Percentiles rank a stretch among this genome's conserved stretches.
Evolutionary conservation across 1,140 invertebrate species (phyloP).

Genomic region (Tetragonula clypearis): DNA sequence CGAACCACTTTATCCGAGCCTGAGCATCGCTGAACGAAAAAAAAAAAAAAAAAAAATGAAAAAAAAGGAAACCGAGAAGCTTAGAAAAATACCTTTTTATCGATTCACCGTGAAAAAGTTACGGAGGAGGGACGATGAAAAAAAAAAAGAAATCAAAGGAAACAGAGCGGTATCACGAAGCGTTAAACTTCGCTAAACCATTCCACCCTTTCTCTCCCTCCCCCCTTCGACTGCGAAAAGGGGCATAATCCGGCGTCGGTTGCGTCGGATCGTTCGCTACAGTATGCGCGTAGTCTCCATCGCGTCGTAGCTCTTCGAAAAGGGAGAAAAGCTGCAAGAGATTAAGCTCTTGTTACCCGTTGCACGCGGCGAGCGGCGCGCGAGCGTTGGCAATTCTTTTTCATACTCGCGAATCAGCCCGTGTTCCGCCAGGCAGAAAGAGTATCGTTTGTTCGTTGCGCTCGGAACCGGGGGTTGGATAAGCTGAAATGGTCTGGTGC

Average conservation of each 20-base stretch:
- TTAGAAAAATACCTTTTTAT: background rate
- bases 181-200: slow-evolving; percentile 13
- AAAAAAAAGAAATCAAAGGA: background rate
- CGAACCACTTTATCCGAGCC: background rate
- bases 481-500: slow-evolving; percentile 47
- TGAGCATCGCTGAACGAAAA: background rate
- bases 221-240: slow-evolving; percentile 23
- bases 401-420: slow-evolving; percentile 37
- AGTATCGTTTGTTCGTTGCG: slow-evolving; percentile 43
- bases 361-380: too few species aligned
- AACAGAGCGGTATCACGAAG: background rate
- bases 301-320: slow-evolving; percentile 22
- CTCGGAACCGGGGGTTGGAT: slow-evolving; percentile 3
- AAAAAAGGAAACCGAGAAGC: background rate
- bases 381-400: slow-evolving; percentile 45
- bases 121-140: background rate
- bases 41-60: background rate
- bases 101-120: background rate
- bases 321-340: slow-evolving; percentile 51
- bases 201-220: background rate
- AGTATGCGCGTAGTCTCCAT: slow-evolving; percentile 1
- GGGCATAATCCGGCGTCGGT: slow-evolving; percentile 35
- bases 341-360: slow-evolving; percentile 60
- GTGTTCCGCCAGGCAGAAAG: slow-evolving; percentile 41
- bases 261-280: slow-evolving; percentile 23